Conservation (phyloP, 1,140 invertebrate species). For the Drosophila santomea region DNA sequence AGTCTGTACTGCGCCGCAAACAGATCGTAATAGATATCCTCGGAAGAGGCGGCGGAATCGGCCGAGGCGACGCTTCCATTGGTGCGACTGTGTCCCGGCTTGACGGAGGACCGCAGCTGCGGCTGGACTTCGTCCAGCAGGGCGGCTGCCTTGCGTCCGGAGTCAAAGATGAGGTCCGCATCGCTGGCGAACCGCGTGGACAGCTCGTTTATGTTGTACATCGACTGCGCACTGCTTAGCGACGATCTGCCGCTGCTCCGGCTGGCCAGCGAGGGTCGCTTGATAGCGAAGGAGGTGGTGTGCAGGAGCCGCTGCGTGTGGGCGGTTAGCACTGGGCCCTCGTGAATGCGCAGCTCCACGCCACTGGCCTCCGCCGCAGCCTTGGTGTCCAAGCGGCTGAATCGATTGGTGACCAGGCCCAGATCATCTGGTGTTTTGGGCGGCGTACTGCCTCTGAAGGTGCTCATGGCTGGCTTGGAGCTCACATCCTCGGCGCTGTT, state of each 20-base stretch:
- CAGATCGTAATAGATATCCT: slow-evolving; percentile 70
- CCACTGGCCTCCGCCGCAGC: slow-evolving; percentile 15
- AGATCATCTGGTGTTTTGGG: slow-evolving; percentile 59
- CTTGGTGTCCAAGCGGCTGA: slow-evolving; percentile 41
- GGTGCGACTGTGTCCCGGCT: slow-evolving; percentile 40
- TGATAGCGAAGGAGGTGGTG: slow-evolving; percentile 80
- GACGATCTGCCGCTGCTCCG: slow-evolving; percentile 72
- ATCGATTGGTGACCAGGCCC: slow-evolving; percentile 66
- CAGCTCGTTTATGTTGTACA: slow-evolving; percentile 77
- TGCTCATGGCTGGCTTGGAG: slow-evolving; percentile 62
- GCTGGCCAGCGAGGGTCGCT: slow-evolving; percentile 71
- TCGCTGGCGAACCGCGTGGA: slow-evolving; percentile 61
- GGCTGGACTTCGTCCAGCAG: slow-evolving; percentile 76
- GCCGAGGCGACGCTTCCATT: slow-evolving; percentile 38
- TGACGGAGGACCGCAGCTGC: slow-evolving; percentile 62
- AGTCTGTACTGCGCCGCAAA: slow-evolving; percentile 65
- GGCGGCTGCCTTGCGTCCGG: slow-evolving; percentile 67
- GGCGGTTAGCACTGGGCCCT: slow-evolving; percentile 56
- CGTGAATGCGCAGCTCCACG: slow-evolving; percentile 63
- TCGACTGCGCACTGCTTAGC: slow-evolving; percentile 73
- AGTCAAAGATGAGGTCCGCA: slow-evolving; percentile 67
- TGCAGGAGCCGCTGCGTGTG: slow-evolving; percentile 71
- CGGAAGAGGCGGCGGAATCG: slow-evolving; percentile 37
- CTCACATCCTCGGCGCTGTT: slow-evolving; percentile 58
- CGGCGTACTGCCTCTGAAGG: slow-evolving; percentile 43